Percentiles rank a stretch among this genome's conserved stretches.
phyloP scores from a whole-genome alignment of 2,888 invertebrate species.

The Pedicia rivosa region DNA sequence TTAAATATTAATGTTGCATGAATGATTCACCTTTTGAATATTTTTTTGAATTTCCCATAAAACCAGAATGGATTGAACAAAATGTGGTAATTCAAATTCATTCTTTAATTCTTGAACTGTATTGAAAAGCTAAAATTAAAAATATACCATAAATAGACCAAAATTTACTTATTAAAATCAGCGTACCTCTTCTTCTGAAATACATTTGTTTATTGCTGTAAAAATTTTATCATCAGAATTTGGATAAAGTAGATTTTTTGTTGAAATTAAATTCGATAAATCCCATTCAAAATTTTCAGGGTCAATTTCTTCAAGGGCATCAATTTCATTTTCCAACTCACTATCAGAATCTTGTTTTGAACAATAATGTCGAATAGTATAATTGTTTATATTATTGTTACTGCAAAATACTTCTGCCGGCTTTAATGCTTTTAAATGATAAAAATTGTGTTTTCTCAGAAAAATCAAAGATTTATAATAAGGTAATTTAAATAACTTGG shows the following conservation, averaged over 20 bases:
- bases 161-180: neutral
- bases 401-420: too few species aligned
- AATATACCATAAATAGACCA: neutral
- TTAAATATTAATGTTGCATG: too few species aligned
- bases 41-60: constrained; percentile 17
- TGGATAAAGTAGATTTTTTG: neutral
- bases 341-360: too few species aligned
- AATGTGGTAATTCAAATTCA: constrained; percentile 12
- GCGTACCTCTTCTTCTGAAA: neutral
- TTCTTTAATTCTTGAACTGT: constrained; percentile 6
- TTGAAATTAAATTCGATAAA: neutral
- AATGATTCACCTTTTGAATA: neutral
- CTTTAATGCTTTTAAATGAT: too few species aligned
- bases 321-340: neutral
- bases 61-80: constrained; percentile 16
- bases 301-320: neutral
- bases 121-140: constrained; percentile 12
- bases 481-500: too few species aligned
- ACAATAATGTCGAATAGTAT: too few species aligned
- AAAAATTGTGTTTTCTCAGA: too few species aligned
- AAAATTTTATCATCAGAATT: neutral
- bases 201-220: neutral
- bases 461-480: too few species aligned
- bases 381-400: too few species aligned
- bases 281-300: neutral